phyloP scores from a whole-genome alignment of 2,797 vertebrate species.

The Gallinago solitaria region DNA sequence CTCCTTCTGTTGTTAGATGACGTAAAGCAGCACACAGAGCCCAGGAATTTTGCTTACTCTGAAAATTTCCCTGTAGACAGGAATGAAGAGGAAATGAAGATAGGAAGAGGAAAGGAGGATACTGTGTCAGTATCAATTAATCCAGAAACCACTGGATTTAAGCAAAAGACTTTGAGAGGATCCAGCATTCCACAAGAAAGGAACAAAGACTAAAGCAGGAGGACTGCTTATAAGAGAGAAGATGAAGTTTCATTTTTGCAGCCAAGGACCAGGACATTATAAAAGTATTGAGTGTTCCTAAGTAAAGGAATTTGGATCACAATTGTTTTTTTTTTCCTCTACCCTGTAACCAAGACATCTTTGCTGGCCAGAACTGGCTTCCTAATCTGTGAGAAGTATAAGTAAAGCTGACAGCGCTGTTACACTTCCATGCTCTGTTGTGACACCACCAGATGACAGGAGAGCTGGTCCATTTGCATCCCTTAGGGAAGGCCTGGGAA shows the following conservation, averaged over 20 bases:
- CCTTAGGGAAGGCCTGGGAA: background rate
- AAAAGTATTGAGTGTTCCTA: background rate
- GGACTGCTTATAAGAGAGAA: background rate
- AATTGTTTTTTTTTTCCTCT: fast-evolving
- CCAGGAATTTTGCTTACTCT: background rate
- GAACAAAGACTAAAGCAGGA: background rate
- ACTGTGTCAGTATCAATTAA: fast-evolving
- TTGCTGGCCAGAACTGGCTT: background rate
- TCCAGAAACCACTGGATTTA: background rate
- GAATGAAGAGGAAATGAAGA: background rate
- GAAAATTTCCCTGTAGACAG: background rate
- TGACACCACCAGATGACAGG: background rate
- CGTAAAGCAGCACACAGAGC: background rate
- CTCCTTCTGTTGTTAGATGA: background rate
- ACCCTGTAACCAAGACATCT: background rate
- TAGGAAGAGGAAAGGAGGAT: background rate
- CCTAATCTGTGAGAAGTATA: background rate
- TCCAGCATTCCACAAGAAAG: background rate
- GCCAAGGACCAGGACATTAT: background rate
- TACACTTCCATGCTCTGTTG: background rate
- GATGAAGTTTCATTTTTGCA: background rate
- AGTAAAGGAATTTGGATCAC: background rate
- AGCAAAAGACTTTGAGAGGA: background rate
- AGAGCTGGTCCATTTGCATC: background rate
- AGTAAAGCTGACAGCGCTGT: background rate